Evolutionary conservation across 64 coral and sea anemone genomes (phyloP).

Genomic region (Montipora efflorescens): DNA sequence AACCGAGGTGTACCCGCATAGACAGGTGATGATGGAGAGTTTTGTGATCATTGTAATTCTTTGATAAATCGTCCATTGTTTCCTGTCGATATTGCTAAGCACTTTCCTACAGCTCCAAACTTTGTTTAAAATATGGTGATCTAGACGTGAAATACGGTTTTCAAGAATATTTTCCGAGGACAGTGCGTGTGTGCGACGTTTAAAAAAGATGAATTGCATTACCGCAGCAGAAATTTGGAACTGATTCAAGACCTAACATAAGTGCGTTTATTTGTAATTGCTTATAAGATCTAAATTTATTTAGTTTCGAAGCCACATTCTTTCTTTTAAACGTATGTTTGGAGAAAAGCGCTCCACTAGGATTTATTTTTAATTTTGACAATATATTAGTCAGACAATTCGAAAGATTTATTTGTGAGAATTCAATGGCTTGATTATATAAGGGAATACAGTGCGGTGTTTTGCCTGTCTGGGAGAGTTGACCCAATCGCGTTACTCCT

Average conservation of each 20-base stretch:
- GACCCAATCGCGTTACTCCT: background rate
- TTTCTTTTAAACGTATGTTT: background rate
- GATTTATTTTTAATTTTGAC: background rate
- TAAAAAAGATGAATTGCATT: background rate
- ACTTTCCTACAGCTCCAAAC: background rate
- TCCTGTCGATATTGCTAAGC: background rate
- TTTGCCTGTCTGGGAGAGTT: background rate
- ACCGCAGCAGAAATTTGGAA: constrained; percentile 4
- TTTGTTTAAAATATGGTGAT: background rate
- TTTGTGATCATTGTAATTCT: background rate
- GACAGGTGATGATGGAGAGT: background rate
- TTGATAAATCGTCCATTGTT: background rate
- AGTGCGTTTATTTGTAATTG: constrained; percentile 1
- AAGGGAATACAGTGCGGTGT: background rate
- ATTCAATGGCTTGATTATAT: too few relatives aligned
- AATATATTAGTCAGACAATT: too few relatives aligned
- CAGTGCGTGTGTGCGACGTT: background rate
- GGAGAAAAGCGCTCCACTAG: background rate
- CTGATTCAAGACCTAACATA: background rate
- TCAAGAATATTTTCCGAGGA: background rate
- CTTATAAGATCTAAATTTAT: background rate
- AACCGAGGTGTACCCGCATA: background rate
- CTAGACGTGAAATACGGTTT: background rate
- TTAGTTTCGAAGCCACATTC: background rate
- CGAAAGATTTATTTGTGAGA: too few relatives aligned